Evolutionary conservation across 2,888 invertebrate genomes (phyloP), one percentile per base, ranked within the genome.

Genomic region (Platerodrilus igneus): DNA sequence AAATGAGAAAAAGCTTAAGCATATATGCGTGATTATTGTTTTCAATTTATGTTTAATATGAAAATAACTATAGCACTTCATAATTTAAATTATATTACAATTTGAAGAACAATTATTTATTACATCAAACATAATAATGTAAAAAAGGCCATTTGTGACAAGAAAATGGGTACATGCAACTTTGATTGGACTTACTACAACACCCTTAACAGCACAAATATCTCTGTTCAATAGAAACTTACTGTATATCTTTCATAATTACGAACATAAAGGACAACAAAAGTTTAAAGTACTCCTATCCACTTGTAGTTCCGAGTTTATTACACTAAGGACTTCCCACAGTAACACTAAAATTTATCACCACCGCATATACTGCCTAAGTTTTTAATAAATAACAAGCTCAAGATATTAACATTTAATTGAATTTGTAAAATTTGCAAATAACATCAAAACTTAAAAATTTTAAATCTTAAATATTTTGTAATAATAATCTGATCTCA

Each of bases 11-110:
- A n/a, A n/a, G n/a, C n/a, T n/a, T n/a, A n/a, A n/a, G n/a, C n/a
- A n/a, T n/a, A 63, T 64, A 66, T 65, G 65, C 64, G 62, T 66
- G 64, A 64, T 65, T 66, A 65, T 65, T 64, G 64, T 66, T 63
- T 63, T 61, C 63, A 62, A 61, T 63, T 62, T 58, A 63, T 59
- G 59, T 66, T 64, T 64, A 64, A 64, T 67, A 67, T 62, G 67
- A 66, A 67, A 67, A 67, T 66, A 66, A 66, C 63, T 59, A 64
- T 64, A 64, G 64, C 63, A 63, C 61, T 63, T 62, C 60, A 57
- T 63, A 62, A 59, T 61, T 61, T 57, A 65, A 65, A 65, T 64
- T 62, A 64, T 63, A 64, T 63, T 66, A 66, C 64, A 64, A 60
- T 57, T 58, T 63, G 59, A 62, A 63, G 59, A 63, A 65, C 60